phyloP scores from a whole-genome alignment of 2,888 invertebrate genomes.

The Cosmopolites sordidus region DNA sequence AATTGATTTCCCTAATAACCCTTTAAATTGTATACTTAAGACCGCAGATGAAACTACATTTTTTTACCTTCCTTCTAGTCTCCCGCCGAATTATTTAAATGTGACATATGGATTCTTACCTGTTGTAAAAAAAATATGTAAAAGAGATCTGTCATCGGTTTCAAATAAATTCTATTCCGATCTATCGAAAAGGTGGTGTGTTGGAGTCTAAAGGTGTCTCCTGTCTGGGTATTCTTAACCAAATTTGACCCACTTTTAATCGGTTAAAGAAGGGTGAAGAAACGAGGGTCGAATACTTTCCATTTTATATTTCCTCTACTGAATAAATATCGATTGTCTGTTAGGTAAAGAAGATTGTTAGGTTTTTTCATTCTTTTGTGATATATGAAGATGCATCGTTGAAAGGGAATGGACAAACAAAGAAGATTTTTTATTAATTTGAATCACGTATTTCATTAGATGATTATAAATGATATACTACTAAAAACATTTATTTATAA shows the following conservation, averaged over 20 bases:
- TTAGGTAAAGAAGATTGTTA: not conserved
- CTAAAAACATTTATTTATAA: no score
- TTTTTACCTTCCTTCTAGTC: not conserved
- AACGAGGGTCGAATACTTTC: not conserved
- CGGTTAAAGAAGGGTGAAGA: not conserved
- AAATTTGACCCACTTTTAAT: conserved; percentile 10
- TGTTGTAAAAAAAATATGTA: conserved; percentile 8
- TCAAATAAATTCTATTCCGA: no score
- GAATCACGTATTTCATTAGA: no score
- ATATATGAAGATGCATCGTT: not conserved
- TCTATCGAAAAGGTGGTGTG: no score
- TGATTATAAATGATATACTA: no score
- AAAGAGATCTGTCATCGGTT: conserved; percentile 5
- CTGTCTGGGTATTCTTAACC: conserved; percentile 8
- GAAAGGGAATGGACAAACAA: no score
- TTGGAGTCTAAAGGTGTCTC: not conserved
- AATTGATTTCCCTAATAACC: conserved; percentile 18
- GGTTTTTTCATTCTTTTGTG: not conserved
- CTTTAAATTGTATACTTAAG: conserved; percentile 17
- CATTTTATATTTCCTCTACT: not conserved
- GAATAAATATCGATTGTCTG: conserved; percentile 1
- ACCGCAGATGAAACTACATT: conserved; percentile 5
- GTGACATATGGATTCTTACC: not conserved
- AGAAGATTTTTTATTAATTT: no score
- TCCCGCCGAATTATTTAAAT: conserved; percentile 4